Evolutionary conservation across 2,888 invertebrate species (phyloP), one percentile per base, ranked within the genome.

Genomic region (Leptothorax acervorum): DNA sequence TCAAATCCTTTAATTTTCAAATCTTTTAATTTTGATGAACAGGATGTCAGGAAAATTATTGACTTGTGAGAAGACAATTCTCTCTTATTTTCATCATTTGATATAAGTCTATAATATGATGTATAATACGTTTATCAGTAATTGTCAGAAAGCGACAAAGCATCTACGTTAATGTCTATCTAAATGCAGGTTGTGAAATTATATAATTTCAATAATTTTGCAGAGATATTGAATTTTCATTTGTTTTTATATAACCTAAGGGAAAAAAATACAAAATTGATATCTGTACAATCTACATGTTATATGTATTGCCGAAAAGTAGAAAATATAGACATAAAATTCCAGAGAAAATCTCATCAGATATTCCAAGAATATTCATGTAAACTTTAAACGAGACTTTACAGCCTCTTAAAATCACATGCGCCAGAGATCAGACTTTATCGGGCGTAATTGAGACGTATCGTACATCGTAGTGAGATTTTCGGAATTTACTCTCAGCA

Each of bases 401-500:
- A 48, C 23, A 39, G 23, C 18, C 51, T 48, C 11, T 65, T 39
- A 42, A 35, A 75, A 57, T 23, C 9, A 12, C 35, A 3, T 31
- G 8, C 55, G 2, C 23, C 23, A 11, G 45, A 68, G 23, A 70
- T 70, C 45, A 55, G 48, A 70, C 23, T 35, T 42, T 35, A 57
- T 78, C 35, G 57, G 11, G 12, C n/a, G 12, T 70, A 79, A 79
- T 79, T 79, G 45, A 70, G 57, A 79, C 35, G 23, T 68, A 45
- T 11, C 42, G n/a, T 45, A 31, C 9, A 28, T n/a, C 53, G 9
- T 12, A 39, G 53, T 28, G 45, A 78, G 55, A 70, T 70, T 79
- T 79, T 70, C 57, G n/a, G 18, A 60, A 35, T 70, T 79, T 57
- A 70, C 18, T 23, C 23, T 35, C 23, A n/a, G 35, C 48, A 57